A percentile compares a stretch with the other conserved stretches of the same genome.
phyloP scores from a whole-genome alignment of 2,797 vertebrate species.

The Cuniculus paca region DNA sequence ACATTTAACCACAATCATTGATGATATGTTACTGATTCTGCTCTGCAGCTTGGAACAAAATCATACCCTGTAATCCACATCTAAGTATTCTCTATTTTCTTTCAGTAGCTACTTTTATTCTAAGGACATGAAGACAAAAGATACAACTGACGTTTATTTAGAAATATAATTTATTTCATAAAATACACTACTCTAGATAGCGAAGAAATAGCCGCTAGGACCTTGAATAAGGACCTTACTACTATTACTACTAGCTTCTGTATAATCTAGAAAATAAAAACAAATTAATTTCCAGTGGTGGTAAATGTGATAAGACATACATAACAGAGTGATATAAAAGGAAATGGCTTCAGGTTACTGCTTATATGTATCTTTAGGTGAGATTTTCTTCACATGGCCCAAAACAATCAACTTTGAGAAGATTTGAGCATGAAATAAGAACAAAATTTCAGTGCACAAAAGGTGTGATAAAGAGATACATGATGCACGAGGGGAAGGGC shows the following conservation, averaged over 20 bases:
- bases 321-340: rapidly evolving
- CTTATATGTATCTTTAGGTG: neutral
- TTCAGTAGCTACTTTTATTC: neutral
- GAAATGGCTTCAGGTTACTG: too few relatives aligned
- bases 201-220: neutral
- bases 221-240: neutral
- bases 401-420: neutral
- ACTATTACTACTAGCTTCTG: neutral
- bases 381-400: neutral
- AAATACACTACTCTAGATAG: neutral
- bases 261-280: neutral
- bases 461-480: neutral
- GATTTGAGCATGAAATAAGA: neutral
- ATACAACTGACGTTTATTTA: neutral
- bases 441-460: neutral
- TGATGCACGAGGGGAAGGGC: too few relatives aligned
- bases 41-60: constrained; percentile 37
- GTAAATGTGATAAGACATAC: neutral
- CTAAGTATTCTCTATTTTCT: neutral
- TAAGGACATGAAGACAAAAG: neutral
- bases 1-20: constrained; percentile 48
- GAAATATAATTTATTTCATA: neutral
- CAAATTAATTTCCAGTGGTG: neutral
- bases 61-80: neutral
- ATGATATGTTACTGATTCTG: constrained; percentile 66